Conservation (phyloP, 2,797 vertebrate species). For the Iguana delicatissima region DNA sequence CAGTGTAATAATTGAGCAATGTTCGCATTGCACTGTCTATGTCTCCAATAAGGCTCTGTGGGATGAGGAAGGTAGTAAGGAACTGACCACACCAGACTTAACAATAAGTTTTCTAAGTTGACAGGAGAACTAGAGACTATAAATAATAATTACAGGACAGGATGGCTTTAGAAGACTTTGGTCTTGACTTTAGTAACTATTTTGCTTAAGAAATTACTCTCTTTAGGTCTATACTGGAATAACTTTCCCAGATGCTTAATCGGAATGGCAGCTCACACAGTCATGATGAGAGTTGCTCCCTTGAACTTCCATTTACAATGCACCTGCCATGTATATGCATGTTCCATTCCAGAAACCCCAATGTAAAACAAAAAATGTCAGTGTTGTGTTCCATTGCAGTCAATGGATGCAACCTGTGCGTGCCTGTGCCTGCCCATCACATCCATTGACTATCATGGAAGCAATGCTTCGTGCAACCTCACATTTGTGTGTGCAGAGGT, state of each 20-base stretch:
- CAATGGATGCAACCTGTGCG: too few relatives aligned
- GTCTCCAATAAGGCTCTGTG: slow-evolving; percentile 92
- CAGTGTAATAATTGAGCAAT: slow-evolving; percentile 96
- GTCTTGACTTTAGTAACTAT: background rate
- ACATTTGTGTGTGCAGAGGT: too few relatives aligned
- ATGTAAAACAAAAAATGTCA: too few relatives aligned
- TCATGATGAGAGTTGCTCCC: background rate
- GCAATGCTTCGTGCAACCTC: too few relatives aligned
- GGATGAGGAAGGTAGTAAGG: slow-evolving; percentile 6
- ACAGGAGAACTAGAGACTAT: background rate
- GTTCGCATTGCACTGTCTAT: slow-evolving; percentile 92
- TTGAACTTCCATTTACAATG: background rate
- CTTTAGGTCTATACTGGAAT: slow-evolving; percentile 6
- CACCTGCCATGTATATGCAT: too few relatives aligned
- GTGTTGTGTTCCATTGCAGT: too few relatives aligned
- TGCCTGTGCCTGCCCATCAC: too few relatives aligned
- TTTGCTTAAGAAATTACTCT: background rate
- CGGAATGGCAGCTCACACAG: background rate
- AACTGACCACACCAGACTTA: slow-evolving; percentile 1
- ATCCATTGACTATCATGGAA: too few relatives aligned
- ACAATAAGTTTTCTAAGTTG: fast-evolving
- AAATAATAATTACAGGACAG: background rate
- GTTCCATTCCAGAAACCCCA: too few relatives aligned
- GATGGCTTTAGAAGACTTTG: background rate
- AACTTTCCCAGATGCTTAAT: background rate